Percentiles rank a stretch among this genome's conserved stretches.
These are phyloP conservation scores for Poliocrania exsul DNA, from an alignment of 2,797 vertebrate species.

Conservation along the genomic window DNA sequence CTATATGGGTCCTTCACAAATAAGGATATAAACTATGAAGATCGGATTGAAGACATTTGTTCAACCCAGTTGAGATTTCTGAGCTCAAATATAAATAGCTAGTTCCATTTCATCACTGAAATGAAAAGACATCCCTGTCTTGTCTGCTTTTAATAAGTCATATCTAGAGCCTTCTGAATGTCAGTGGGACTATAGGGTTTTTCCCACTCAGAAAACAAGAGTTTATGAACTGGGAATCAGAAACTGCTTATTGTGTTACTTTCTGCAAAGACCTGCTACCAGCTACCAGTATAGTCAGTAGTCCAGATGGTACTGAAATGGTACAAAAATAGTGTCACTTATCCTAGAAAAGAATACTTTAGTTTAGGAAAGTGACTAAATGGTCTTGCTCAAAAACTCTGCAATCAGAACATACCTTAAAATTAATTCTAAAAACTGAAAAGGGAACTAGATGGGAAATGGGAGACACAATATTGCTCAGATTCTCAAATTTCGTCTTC, in stretches of 20 bases:
- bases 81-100: neutral
- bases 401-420: neutral
- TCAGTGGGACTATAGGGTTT: neutral
- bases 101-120: neutral
- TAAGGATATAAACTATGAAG: neutral
- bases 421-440: neutral
- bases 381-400: neutral
- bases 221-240: neutral
- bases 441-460: neutral
- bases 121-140: neutral
- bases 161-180: neutral
- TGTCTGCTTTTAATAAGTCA: neutral
- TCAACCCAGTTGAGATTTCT: neutral
- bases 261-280: neutral
- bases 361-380: neutral
- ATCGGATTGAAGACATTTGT: neutral
- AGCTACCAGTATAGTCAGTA: neutral
- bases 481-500: neutral
- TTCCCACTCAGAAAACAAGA: neutral
- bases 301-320: neutral
- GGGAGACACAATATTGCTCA: neutral
- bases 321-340: neutral
- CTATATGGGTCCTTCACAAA: neutral
- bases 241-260: neutral
- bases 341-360: neutral